phyloP scores from a whole-genome alignment of 1,140 invertebrate genomes.

The Pseudomyrmex cubaensis region DNA sequence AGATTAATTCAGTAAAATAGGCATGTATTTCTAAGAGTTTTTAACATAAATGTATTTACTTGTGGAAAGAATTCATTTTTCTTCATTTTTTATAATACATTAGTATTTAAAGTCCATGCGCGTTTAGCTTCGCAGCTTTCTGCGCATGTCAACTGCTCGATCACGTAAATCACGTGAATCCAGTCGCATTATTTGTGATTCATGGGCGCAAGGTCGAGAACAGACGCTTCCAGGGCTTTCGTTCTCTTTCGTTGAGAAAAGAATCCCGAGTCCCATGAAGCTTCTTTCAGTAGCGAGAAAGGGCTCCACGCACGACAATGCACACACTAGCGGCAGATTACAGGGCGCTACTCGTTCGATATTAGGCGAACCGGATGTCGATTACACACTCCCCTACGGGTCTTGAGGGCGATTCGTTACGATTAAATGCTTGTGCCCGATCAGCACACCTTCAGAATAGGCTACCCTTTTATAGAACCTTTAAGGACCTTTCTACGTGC shows the following conservation, averaged over 20 bases:
- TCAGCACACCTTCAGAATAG: conserved; percentile 52
- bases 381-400: conserved; percentile 75
- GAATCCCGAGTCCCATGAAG: conserved; percentile 39
- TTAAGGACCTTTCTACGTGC: conserved; percentile 57
- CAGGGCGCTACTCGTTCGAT: conserved; percentile 74
- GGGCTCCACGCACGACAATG: conserved; percentile 65
- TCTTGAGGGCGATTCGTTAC: conserved; percentile 72
- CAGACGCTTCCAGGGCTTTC: conserved; percentile 50
- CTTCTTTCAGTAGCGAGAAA: conserved; percentile 70
- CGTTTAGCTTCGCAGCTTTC: not conserved
- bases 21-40: not conserved
- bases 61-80: not conserved
- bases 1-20: not conserved
- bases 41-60: not conserved
- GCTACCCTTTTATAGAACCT: conserved; percentile 48
- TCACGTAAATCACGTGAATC: conserved; percentile 54
- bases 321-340: conserved; percentile 74
- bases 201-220: conserved; percentile 41
- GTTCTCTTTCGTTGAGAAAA: conserved; percentile 44
- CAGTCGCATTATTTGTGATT: conserved; percentile 50
- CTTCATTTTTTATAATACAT: not conserved
- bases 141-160: conserved; percentile 19
- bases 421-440: conserved; percentile 70
- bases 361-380: conserved; percentile 79
- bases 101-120: not conserved